A percentile compares a stretch with the other conserved stretches of the same genome.
These are phyloP conservation scores for Keiferia lycopersicella DNA, from an alignment of 2,888 invertebrate species.

Conservation along the genomic window DNA sequence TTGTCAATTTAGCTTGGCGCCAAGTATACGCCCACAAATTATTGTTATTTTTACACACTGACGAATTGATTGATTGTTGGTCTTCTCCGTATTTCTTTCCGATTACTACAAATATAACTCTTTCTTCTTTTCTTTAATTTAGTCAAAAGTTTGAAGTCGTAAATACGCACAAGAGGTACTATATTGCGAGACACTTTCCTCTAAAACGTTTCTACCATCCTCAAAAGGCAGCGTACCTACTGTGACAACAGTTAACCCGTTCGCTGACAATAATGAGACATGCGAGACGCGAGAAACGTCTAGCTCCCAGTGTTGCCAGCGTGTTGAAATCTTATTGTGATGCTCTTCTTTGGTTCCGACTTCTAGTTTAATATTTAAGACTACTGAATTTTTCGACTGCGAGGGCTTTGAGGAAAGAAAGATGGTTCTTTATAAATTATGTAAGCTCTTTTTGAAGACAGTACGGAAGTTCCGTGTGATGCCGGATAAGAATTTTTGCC, in stretches of 20 bases:
- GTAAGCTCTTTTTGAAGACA: too few relatives aligned
- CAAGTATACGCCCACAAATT: too few relatives aligned
- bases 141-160: too few relatives aligned
- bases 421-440: neutral
- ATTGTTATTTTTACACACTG: too few relatives aligned
- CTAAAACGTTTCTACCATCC: constrained; percentile 31
- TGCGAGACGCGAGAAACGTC: constrained; percentile 42
- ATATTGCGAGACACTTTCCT: neutral
- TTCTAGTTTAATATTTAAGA: neutral
- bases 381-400: neutral
- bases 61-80: too few relatives aligned
- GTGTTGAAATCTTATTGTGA: constrained; percentile 17
- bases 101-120: too few relatives aligned
- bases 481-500: too few relatives aligned
- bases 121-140: too few relatives aligned
- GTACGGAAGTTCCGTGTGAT: too few relatives aligned
- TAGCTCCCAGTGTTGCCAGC: constrained; percentile 50
- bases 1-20: too few relatives aligned
- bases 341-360: neutral
- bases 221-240: constrained; percentile 42
- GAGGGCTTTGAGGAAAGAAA: neutral
- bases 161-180: too few relatives aligned
- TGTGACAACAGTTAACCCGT: constrained; percentile 43
- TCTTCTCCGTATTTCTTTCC: too few relatives aligned
- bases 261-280: constrained; percentile 48